Base-by-base conservation (phyloP, 2,888 invertebrate species). In the Aphidoletes aphidimyza region DNA sequence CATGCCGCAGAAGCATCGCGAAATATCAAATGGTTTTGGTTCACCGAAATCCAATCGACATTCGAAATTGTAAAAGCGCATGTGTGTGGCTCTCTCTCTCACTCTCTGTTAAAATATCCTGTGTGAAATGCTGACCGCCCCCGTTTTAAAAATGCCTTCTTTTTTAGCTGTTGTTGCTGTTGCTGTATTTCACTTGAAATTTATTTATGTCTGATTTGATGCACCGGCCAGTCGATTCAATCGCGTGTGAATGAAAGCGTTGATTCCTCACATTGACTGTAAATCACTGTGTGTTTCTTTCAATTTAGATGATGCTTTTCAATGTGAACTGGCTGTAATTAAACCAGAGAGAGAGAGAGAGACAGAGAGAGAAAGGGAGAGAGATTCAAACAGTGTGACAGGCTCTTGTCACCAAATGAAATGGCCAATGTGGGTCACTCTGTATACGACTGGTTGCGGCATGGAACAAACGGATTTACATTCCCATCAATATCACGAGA, bases 101-200 rank as follows among this genome's bases (percentile, higher is more conserved):
- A n/a, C n/a, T n/a, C n/a, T n/a, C n/a, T n/a, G n/a, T n/a, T n/a
- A 54, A n/a, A 54, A 54, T 3, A 69, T 69, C 11, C 34, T 69
- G 34, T 69, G 69, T 69, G 69, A 69, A 69, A 69, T 69, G 69
- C 69, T 69, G 19, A 69, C 69, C 69, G 69, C 69, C 69, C 69
- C 69, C 69, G 69, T 69, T 69, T 69, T 69, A 30, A 26, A 30
- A n/a, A n/a, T n/a, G n/a, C n/a, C n/a, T n/a, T n/a, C n/a, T n/a
- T n/a, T n/a, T 30, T 69, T 9, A 11, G 30, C 3, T 17, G 0
- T 69, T 30, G 69, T 14, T 54, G 6, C 3, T 22, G n/a, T 22
- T 26, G 5, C n/a, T 22, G 22, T 2, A 54, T 54, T 54, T 14
- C 47, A 14, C 17, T 54, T n/a, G 22, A 69, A 69, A 69, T 69